Conservation (phyloP, 2,888 invertebrate genomes). For the Sinopyrophorus schimmeli region DNA sequence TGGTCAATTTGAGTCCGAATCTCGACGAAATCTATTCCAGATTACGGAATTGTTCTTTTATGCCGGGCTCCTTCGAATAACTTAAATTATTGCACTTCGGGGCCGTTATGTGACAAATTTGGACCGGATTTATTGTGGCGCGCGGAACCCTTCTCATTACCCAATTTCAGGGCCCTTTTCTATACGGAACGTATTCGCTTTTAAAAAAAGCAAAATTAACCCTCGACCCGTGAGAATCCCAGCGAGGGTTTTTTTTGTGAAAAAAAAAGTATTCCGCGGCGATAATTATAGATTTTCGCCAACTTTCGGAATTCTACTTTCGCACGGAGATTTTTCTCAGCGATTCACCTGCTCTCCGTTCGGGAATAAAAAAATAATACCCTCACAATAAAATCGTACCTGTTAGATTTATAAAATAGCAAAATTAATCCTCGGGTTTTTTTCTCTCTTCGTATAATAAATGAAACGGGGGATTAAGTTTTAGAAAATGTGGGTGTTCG, state of each 20-base stretch:
- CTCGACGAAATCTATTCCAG: constrained; percentile 7
- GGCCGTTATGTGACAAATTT: constrained; percentile 43
- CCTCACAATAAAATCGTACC: constrained; percentile 9
- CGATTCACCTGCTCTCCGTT: constrained; percentile 16
- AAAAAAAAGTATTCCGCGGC: constrained; percentile 26
- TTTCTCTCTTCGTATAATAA: too few relatives aligned
- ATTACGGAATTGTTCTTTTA: constrained; percentile 26
- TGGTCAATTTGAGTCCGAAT: constrained; percentile 7
- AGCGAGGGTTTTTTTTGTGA: constrained; percentile 28
- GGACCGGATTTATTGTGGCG: constrained; percentile 37
- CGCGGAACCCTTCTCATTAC: constrained; percentile 24
- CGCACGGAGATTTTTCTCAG: constrained; percentile 21
- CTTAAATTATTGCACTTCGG: constrained; percentile 20
- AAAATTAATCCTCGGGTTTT: constrained; percentile 16
- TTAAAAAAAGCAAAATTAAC: constrained; percentile 11
- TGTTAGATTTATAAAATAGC: constrained; percentile 16
- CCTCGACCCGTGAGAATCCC: constrained; percentile 26
- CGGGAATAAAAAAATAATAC: constrained; percentile 1
- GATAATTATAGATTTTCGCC: constrained; percentile 24
- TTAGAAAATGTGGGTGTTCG: constrained; percentile 15
- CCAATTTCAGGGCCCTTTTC: constrained; percentile 20
- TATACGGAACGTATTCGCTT: too few relatives aligned
- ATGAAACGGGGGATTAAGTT: constrained; percentile 12
- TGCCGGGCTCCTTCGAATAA: constrained; percentile 21
- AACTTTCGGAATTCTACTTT: background rate